Evolutionary conservation across 2,888 invertebrate genomes (phyloP).

Genomic region (Ormia ochracea): DNA sequence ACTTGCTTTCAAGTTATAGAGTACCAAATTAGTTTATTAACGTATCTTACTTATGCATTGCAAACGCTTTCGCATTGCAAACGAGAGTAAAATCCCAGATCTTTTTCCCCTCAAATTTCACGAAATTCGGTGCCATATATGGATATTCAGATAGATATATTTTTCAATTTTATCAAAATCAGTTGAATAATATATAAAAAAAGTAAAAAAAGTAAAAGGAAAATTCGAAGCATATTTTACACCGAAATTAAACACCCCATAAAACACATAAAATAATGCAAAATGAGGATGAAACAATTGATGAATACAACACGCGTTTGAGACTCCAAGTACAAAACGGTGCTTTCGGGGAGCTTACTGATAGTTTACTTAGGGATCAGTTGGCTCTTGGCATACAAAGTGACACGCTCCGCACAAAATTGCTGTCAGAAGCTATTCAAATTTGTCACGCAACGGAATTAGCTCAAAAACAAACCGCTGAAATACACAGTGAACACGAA

Average conservation of each 20-base stretch:
- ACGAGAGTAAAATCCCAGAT: no score
- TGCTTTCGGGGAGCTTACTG: neutral
- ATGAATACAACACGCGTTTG: neutral
- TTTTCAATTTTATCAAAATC: no score
- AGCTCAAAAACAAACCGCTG: neutral
- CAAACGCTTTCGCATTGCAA: no score
- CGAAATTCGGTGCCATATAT: no score
- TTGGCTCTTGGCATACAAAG: neutral
- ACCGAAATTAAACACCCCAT: conserved; percentile 2
- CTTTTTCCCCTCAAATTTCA: no score
- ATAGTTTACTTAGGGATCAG: no score
- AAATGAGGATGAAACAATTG: neutral
- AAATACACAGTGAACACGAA: neutral
- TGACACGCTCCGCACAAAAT: neutral
- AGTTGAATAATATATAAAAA: no score
- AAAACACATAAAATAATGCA: neutral
- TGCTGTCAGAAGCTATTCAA: neutral
- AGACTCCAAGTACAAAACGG: neutral
- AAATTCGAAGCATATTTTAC: neutral
- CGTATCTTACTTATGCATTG: no score
- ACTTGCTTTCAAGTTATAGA: no score
- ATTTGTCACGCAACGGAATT: neutral
- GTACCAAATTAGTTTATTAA: no score
- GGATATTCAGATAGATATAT: no score
- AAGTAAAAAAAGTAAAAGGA: neutral